phyloP scores from a whole-genome alignment of 1,140 invertebrate genomes.

The Drosophila pruinosa region DNA sequence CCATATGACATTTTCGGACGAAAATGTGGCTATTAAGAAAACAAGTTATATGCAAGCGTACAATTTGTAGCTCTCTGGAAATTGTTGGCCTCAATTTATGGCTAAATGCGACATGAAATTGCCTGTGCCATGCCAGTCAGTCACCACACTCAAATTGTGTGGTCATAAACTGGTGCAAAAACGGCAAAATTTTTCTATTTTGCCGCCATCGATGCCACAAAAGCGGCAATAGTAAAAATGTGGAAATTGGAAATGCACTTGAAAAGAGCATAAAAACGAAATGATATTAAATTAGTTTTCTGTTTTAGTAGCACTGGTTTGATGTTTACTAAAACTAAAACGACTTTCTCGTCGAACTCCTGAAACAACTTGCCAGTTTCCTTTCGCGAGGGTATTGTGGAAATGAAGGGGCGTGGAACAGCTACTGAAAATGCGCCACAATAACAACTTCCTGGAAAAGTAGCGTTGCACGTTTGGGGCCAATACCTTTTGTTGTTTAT shows the following conservation, averaged over 20 bases:
- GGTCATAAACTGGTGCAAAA: constrained; percentile 51
- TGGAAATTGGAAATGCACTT: background rate
- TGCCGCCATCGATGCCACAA: constrained; percentile 25
- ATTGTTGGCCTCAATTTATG: constrained; percentile 40
- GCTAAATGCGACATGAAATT: constrained; percentile 17
- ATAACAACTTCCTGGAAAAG: constrained; percentile 75
- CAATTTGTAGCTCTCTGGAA: constrained; percentile 22
- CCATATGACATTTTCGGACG: constrained; percentile 53
- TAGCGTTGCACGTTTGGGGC: constrained; percentile 45
- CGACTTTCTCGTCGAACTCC: background rate
- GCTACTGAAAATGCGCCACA: constrained; percentile 38
- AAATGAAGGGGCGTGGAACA: constrained; percentile 49
- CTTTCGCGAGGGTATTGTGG: constrained; percentile 44
- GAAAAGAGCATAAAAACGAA: too few relatives aligned
- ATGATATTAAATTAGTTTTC: background rate
- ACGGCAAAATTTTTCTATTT: constrained; percentile 59
- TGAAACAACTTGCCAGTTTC: background rate
- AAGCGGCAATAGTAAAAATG: constrained; percentile 15
- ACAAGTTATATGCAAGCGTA: constrained; percentile 44
- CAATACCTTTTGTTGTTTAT: constrained; percentile 49
- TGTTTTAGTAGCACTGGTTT: too few relatives aligned
- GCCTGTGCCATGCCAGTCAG: constrained; percentile 14
- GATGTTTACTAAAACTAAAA: background rate
- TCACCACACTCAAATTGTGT: constrained; percentile 1
- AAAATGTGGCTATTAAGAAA: constrained; percentile 42